Evolutionary conservation across 2,113 vertebrate genomes (phyloP).

Genomic region (Phalacrocorax carbo): DNA sequence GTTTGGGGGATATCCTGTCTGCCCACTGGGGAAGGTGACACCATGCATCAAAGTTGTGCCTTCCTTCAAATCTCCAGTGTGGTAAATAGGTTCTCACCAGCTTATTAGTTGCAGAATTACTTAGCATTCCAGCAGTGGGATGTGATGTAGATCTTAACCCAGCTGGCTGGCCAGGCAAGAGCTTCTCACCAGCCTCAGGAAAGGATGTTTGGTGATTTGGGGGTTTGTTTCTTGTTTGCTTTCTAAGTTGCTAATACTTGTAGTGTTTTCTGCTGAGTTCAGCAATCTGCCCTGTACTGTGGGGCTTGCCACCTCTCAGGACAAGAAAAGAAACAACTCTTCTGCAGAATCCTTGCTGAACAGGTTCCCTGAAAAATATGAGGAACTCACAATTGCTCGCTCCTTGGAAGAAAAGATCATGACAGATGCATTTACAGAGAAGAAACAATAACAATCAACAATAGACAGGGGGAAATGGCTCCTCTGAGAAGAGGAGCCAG

Average conservation of each 20-base stretch:
- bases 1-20: not conserved
- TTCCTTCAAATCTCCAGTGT: not conserved
- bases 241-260: not conserved
- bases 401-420: not conserved
- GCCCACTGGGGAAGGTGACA: not conserved
- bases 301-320: not conserved
- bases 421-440: not conserved
- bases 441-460: not conserved
- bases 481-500: not conserved
- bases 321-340: not conserved
- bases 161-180: not conserved
- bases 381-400: not conserved
- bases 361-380: not conserved
- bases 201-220: not conserved
- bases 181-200: not conserved
- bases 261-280: not conserved
- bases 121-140: not conserved
- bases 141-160: not conserved
- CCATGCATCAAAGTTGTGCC: not conserved
- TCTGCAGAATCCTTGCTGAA: slow-evolving; percentile 5
- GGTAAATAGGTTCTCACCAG: not conserved
- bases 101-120: slow-evolving; percentile 24
- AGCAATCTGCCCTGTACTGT: not conserved
- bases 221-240: not conserved
- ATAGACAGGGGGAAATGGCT: not conserved